Percentiles rank a stretch among this genome's conserved stretches.
phyloP scores from a whole-genome alignment of 2,888 invertebrate species.

The Busseola fusca region DNA sequence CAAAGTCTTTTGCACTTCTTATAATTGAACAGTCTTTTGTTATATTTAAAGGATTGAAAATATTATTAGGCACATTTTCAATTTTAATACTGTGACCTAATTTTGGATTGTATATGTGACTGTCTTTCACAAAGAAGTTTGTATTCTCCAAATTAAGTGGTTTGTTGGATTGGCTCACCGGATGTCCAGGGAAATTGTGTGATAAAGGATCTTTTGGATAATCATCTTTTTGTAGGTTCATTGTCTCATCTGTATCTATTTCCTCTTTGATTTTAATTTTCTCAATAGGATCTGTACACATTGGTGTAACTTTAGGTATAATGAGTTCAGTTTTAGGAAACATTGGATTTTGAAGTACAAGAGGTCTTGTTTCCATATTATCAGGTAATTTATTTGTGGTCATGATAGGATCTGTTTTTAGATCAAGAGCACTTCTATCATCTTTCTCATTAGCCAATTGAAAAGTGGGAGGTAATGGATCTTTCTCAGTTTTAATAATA shows the following conservation, averaged over 20 bases:
- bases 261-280: slow-evolving; percentile 88
- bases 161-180: slow-evolving; percentile 78
- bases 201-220: slow-evolving; percentile 84
- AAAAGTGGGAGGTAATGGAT: slow-evolving; percentile 75
- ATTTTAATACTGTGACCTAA: slow-evolving; percentile 83
- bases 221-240: slow-evolving; percentile 84
- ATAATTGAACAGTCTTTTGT: slow-evolving; percentile 83
- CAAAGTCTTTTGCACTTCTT: slow-evolving; percentile 83
- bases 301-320: slow-evolving; percentile 89
- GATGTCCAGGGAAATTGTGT: slow-evolving; percentile 82
- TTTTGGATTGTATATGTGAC: slow-evolving; percentile 84
- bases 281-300: slow-evolving; percentile 85
- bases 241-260: slow-evolving; percentile 83
- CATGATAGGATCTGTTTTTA: slow-evolving; percentile 79
- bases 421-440: slow-evolving; percentile 79
- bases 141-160: slow-evolving; percentile 85
- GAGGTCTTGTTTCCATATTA: slow-evolving; percentile 74
- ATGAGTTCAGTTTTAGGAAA: slow-evolving; percentile 90
- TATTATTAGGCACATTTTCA: slow-evolving; percentile 81
- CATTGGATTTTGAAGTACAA: slow-evolving; percentile 71
- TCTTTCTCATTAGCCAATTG: slow-evolving; percentile 79
- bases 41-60: slow-evolving; percentile 84
- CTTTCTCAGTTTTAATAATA: slow-evolving; percentile 81
- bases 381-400: slow-evolving; percentile 72
- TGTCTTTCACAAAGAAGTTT: slow-evolving; percentile 86